Conservation (phyloP, 2,797 vertebrate genomes). For the Yasuhikotakia modesta region DNA sequence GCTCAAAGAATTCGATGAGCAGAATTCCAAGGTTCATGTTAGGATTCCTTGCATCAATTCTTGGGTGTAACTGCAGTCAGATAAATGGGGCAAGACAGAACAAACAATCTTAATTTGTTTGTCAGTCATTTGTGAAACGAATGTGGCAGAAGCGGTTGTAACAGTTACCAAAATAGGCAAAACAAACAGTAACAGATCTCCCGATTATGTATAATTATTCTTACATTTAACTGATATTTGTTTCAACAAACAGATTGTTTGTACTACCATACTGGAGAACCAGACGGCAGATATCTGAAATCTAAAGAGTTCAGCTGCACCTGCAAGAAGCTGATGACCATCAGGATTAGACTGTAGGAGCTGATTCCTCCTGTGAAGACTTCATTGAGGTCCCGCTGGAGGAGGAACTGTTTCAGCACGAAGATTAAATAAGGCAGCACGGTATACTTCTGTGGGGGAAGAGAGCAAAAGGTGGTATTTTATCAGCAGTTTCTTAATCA, state of each 20-base stretch:
- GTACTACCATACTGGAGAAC: background rate
- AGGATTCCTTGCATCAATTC: conserved; percentile 91
- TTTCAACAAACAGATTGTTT: too few species aligned
- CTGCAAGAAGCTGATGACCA: conserved; percentile 99
- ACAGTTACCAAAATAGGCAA: background rate
- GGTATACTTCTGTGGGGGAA: conserved; percentile 84
- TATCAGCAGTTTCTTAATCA: background rate
- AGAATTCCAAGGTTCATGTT: conserved; percentile 93
- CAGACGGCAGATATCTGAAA: background rate
- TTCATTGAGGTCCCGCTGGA: conserved; percentile 97
- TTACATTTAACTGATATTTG: too few species aligned
- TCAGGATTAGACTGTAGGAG: conserved; percentile 98
- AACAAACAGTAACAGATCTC: background rate
- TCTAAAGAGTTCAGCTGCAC: conserved; percentile 68
- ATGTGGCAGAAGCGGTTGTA: background rate
- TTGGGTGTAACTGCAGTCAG: conserved; percentile 86
- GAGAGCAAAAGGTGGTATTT: background rate
- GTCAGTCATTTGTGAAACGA: background rate
- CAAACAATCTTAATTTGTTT: background rate
- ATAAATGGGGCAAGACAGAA: background rate
- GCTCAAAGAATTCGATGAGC: conserved; percentile 98
- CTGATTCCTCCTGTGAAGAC: conserved; percentile 99
- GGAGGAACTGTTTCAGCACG: conserved; percentile 98
- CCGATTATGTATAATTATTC: too few species aligned
- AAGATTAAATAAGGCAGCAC: conserved; percentile 99